Conservation (phyloP, 2,113 vertebrate species). For the Mesitornis unicolor region DNA sequence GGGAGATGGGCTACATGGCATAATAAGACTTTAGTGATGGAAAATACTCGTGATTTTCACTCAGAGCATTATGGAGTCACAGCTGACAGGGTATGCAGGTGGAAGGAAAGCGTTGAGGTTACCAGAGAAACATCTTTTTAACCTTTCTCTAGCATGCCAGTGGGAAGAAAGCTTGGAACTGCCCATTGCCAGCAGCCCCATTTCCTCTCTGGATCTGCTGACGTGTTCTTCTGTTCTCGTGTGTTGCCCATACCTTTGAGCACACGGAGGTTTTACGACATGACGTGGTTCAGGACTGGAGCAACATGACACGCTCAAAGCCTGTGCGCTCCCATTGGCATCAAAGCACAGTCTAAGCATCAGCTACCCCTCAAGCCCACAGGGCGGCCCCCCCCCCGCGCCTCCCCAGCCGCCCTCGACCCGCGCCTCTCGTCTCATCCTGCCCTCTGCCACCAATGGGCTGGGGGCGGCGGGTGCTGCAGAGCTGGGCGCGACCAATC, state of each 20-base stretch:
- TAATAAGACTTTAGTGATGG: background rate
- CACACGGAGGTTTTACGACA: no score
- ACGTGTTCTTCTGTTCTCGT: rapidly evolving
- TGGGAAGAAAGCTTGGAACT: background rate
- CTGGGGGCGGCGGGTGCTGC: background rate
- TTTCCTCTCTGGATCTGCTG: rapidly evolving
- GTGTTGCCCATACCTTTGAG: rapidly evolving
- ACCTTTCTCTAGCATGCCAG: background rate
- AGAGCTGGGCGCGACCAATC: slow-evolving; percentile 55
- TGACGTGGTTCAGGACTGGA: no score
- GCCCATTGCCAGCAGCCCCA: background rate
- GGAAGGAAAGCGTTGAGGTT: background rate
- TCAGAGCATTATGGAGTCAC: rapidly evolving
- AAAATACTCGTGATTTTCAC: background rate
- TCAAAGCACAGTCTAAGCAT: no score
- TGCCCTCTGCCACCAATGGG: background rate
- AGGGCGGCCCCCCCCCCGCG: no score
- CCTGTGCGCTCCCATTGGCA: no score
- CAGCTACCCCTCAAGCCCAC: no score
- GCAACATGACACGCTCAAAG: no score
- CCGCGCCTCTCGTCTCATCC: no score
- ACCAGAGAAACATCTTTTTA: background rate
- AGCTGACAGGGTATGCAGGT: background rate
- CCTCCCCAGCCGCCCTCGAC: no score
- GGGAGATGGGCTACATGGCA: background rate